Conservation (phyloP, 2,113 vertebrate genomes). For the Myotis davidii region DNA sequence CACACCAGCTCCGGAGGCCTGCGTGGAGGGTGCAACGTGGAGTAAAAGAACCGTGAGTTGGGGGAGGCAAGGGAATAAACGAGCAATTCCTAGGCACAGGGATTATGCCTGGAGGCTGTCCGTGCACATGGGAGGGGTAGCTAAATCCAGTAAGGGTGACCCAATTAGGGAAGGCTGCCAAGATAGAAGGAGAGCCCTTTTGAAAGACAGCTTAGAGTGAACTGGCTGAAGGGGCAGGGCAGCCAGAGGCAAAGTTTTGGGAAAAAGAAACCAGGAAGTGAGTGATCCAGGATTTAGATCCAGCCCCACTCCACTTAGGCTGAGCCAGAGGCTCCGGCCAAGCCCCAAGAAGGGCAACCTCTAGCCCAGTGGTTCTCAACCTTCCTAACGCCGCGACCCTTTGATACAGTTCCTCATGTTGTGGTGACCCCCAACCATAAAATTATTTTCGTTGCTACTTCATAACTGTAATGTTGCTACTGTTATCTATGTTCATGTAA, state of each 20-base stretch:
- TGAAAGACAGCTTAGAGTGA: neutral
- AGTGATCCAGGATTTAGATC: neutral
- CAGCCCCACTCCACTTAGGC: neutral
- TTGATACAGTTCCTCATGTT: too few species aligned
- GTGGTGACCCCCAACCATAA: too few species aligned
- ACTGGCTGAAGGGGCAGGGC: neutral
- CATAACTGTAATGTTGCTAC: too few species aligned
- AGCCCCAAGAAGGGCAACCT: neutral
- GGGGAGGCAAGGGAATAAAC: neutral
- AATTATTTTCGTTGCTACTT: too few species aligned
- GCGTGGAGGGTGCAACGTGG: neutral
- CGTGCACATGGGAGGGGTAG: neutral
- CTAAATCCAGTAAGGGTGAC: neutral
- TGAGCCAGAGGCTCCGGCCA: neutral
- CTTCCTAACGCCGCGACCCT: too few species aligned
- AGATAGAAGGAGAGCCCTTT: neutral
- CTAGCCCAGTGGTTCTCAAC: too few species aligned
- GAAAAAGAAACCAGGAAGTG: neutral
- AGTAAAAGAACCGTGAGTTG: neutral
- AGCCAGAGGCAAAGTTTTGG: neutral
- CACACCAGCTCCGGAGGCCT: neutral
- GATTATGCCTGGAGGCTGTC: neutral
- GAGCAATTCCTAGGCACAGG: constrained; percentile 37
- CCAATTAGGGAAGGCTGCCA: neutral
- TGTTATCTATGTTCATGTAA: too few species aligned